Evolutionary conservation across 2,797 vertebrate genomes (phyloP).

Genomic region (Ispidina lecontei): DNA sequence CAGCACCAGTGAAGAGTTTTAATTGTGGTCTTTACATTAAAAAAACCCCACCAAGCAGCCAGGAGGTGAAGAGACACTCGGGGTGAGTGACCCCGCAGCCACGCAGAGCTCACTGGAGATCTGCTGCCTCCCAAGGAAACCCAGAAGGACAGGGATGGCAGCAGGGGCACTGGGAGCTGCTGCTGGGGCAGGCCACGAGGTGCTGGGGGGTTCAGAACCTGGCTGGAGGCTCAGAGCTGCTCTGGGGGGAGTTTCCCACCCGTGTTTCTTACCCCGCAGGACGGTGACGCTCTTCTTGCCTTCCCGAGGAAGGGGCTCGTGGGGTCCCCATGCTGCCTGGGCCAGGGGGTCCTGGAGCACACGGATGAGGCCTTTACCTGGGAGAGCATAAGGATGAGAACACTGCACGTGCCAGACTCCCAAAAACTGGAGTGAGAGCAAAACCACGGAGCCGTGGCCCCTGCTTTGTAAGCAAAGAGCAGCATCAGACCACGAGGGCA

Average conservation of each 20-base stretch:
- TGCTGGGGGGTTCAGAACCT: not conserved
- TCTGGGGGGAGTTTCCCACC: not conserved
- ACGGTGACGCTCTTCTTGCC: not conserved
- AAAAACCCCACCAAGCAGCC: not conserved
- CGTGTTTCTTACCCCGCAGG: not conserved
- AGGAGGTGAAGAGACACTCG: not conserved
- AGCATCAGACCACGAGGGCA: fast-evolving
- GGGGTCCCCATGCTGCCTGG: fast-evolving
- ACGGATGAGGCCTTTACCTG: not conserved
- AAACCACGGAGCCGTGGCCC: fast-evolving
- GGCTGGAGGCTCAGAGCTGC: not conserved
- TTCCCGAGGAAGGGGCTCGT: not conserved
- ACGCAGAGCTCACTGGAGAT: not conserved
- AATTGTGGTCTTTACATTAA: not conserved
- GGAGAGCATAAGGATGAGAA: fast-evolving
- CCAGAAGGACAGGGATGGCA: fast-evolving
- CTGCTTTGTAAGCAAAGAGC: fast-evolving
- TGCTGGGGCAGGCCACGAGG: too few species aligned
- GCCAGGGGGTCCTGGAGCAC: fast-evolving
- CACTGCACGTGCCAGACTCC: fast-evolving
- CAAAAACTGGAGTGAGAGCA: fast-evolving
- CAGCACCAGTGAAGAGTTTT: constrained; percentile 22
- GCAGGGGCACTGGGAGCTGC: not conserved
- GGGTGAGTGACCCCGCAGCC: not conserved
- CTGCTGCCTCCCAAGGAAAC: not conserved